phyloP scores from a whole-genome alignment of 2,888 invertebrate species.

The Strigamia transsilvanica region DNA sequence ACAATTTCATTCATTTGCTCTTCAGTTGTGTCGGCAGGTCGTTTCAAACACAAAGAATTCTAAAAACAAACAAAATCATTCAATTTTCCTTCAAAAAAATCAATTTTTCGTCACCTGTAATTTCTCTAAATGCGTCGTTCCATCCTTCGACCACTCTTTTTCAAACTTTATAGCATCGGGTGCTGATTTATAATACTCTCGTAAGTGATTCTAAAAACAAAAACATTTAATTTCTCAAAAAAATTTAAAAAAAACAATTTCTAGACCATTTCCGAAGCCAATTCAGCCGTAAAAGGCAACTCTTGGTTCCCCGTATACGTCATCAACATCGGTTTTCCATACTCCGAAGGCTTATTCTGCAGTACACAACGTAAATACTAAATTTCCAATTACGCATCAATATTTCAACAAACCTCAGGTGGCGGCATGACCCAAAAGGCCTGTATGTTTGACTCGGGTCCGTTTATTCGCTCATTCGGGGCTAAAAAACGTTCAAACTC shows the following conservation, averaged over 20 bases:
- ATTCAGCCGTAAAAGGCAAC: slow-evolving; percentile 78
- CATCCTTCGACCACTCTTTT: slow-evolving; percentile 39
- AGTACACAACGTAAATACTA: neutral
- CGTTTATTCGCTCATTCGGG: slow-evolving; percentile 72
- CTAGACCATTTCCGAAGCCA: slow-evolving; percentile 81
- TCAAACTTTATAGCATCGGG: slow-evolving; percentile 10
- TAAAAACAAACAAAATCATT: neutral
- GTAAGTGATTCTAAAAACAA: neutral
- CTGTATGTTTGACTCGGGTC: slow-evolving; percentile 69
- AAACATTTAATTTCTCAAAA: neutral
- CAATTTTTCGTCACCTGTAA: neutral
- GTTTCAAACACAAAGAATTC: neutral
- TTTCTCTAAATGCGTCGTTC: neutral
- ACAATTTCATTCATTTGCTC: slow-evolving; percentile 5
- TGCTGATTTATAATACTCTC: slow-evolving; percentile 30
- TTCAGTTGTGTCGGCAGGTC: neutral
- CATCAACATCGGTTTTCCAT: slow-evolving; percentile 90
- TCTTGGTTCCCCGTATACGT: slow-evolving; percentile 86
- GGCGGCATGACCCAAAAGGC: slow-evolving; percentile 95
- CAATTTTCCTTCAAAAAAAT: neutral
- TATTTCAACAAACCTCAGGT: slow-evolving; percentile 70
- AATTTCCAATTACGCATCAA: no score
- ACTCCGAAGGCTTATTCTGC: slow-evolving; percentile 83
- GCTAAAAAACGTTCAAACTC: slow-evolving; percentile 59
- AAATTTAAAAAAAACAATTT: neutral